Evolutionary conservation across 2,113 vertebrate species (phyloP), one percentile per base, ranked within the genome.

Genomic region (Pituophis catenifer): DNA sequence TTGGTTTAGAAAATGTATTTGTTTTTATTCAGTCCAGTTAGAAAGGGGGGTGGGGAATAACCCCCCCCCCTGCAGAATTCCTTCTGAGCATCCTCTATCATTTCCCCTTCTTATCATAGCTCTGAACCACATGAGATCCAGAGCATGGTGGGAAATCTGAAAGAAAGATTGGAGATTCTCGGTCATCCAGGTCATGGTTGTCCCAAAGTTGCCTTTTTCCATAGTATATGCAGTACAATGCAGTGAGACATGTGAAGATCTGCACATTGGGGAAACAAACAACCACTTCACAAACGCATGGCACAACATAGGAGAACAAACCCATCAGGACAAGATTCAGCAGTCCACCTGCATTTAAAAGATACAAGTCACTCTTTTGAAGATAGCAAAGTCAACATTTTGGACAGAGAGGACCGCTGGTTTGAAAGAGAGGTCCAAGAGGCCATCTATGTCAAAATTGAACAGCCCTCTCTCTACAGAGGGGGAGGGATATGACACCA

Each of bases 291-390:
- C 1, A 29, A 62, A 62, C 0, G 3, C 24, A 1, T 29, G 26
- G 10, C 59, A 12, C 26, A 29, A 65, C 3, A 65, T 29, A 65
- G 59, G 59, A 65, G 59, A 65, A 29, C 59, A 65, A 65, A 65
- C 3, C 10, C 59, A 65, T 65, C 3, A 5, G 59, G 24, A 65
- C 59, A 29, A 65, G 59, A 29, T 10, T 26, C 26, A 65, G 59
- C 3, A 1, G 10, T 29, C 59, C 1, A 29, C 29, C 10, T 29
- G 26, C 59, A 12, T 65, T 65, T 65, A 5, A 29, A 65, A 65
- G 24, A 12, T 0, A 12, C 12, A 5, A 3, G 26, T 4, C 59
- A 1, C 0, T 29, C 9, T 29, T 12, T 65, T 5, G 26, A 65
- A 65, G 26, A 65, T 1, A 65, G 26, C 59, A 65, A 65, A 29